Conservation (phyloP, 2,888 invertebrate genomes). For the Drosophila ustulata region DNA sequence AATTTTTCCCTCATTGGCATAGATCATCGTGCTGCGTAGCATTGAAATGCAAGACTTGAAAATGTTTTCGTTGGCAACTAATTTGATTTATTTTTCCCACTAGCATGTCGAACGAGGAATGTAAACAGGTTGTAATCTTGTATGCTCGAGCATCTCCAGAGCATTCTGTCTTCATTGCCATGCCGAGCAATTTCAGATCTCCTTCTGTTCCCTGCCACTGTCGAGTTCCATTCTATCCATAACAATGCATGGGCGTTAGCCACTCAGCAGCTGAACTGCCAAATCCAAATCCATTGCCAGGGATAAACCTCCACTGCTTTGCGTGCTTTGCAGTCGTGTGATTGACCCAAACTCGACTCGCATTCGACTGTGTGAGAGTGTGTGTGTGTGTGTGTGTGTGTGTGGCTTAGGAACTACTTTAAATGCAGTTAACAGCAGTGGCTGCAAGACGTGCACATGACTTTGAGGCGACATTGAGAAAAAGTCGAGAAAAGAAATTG, state of each 20-base stretch:
- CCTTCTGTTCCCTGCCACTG: slow-evolving; percentile 7
- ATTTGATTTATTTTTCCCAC: slow-evolving; percentile 49
- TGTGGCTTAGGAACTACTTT: slow-evolving; percentile 63
- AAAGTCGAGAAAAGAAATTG: slow-evolving; percentile 6
- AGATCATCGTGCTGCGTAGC: not conserved
- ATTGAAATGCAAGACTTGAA: slow-evolving; percentile 3
- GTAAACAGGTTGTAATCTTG: slow-evolving; percentile 47
- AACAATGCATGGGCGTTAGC: slow-evolving; percentile 41
- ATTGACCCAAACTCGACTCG: slow-evolving; percentile 62
- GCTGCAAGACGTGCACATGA: slow-evolving; percentile 67
- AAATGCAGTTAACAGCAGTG: slow-evolving; percentile 69
- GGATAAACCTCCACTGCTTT: slow-evolving; percentile 6
- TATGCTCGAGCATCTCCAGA: slow-evolving; percentile 29
- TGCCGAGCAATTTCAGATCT: slow-evolving; percentile 34
- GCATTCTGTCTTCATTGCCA: slow-evolving; percentile 24
- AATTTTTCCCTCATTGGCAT: not conserved
- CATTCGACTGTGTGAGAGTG: slow-evolving; percentile 32
- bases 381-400: slow-evolving; percentile 10
- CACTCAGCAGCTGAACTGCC: slow-evolving; percentile 15
- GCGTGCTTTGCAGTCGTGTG: slow-evolving; percentile 52
- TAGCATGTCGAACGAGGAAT: slow-evolving; percentile 17
- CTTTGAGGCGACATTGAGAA: slow-evolving; percentile 76
- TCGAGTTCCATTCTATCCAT: slow-evolving; percentile 18
- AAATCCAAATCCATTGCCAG: slow-evolving; percentile 16
- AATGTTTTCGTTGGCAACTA: slow-evolving; percentile 26